Conservation (phyloP, 2,888 invertebrate species). For the Andricus curvator region DNA sequence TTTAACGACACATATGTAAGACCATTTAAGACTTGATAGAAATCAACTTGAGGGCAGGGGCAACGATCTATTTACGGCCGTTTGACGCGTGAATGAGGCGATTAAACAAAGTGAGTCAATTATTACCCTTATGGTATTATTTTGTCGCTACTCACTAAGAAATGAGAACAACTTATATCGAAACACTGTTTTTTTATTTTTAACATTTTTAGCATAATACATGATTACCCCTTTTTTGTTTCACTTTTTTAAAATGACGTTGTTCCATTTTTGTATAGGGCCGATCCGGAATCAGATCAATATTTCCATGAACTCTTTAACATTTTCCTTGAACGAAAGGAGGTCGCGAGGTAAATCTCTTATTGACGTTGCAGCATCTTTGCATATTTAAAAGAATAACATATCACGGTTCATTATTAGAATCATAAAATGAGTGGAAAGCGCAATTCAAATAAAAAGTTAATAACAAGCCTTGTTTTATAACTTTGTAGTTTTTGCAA, state of each 20-base stretch:
- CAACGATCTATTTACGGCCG: constrained; percentile 11
- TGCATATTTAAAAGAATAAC: constrained; percentile 10
- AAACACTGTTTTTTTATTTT: background rate
- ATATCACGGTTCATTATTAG: background rate
- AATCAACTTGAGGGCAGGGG: constrained; percentile 11
- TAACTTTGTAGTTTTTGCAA: background rate
- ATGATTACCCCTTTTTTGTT: too few species aligned
- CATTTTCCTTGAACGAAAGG: constrained; percentile 62
- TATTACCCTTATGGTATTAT: background rate
- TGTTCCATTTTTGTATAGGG: constrained; percentile 65
- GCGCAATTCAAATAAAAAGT: background rate
- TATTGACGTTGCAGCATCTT: constrained; percentile 48
- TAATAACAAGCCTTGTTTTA: background rate
- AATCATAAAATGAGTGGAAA: background rate
- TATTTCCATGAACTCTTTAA: constrained; percentile 74
- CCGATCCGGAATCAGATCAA: constrained; percentile 70
- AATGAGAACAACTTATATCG: background rate
- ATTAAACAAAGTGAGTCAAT: constrained; percentile 2
- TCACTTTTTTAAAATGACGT: too few species aligned
- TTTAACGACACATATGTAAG: constrained; percentile 22
- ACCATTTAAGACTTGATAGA: constrained; percentile 8
- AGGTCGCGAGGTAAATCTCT: constrained; percentile 60
- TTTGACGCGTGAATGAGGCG: constrained; percentile 2
- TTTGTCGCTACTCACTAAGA: background rate
- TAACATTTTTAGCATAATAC: background rate